phyloP scores from a whole-genome alignment of 2,113 vertebrate species.

The Murina feae region DNA sequence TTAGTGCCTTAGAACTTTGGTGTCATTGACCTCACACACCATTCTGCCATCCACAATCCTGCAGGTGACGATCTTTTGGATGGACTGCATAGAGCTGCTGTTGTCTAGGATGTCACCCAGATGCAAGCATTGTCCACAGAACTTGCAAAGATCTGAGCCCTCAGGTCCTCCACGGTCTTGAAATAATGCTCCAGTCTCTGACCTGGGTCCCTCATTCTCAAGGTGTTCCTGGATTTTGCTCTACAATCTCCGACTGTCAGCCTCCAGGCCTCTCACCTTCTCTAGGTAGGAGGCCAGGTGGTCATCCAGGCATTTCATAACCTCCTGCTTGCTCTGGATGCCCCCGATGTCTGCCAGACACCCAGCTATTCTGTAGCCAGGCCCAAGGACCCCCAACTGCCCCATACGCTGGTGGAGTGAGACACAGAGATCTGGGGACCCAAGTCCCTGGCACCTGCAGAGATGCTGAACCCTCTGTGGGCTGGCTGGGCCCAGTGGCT shows the following conservation, averaged over 20 bases:
- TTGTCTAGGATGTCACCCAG: neutral
- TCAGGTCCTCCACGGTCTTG: neutral
- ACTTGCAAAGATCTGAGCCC: neutral
- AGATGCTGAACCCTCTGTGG: neutral
- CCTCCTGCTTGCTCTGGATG: neutral
- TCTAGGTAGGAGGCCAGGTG: neutral
- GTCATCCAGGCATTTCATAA: neutral
- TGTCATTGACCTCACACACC: neutral
- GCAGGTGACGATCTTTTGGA: neutral
- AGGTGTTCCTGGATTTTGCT: neutral
- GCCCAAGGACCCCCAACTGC: neutral
- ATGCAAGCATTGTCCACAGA: neutral
- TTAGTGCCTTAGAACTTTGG: neutral
- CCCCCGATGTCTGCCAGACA: neutral
- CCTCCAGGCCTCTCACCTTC: neutral
- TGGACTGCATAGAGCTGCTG: neutral
- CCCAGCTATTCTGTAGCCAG: neutral
- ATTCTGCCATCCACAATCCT: neutral
- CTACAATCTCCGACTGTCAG: neutral
- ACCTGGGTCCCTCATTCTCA: neutral
- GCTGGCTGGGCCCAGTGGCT: too few relatives aligned
- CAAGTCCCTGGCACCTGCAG: neutral
- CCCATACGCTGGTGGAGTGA: neutral
- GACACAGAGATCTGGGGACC: neutral
- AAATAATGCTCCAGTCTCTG: neutral